These are phyloP conservation scores for Linyphia triangularis DNA, from an alignment of 2,888 invertebrate genomes.

Conservation along the genomic window DNA sequence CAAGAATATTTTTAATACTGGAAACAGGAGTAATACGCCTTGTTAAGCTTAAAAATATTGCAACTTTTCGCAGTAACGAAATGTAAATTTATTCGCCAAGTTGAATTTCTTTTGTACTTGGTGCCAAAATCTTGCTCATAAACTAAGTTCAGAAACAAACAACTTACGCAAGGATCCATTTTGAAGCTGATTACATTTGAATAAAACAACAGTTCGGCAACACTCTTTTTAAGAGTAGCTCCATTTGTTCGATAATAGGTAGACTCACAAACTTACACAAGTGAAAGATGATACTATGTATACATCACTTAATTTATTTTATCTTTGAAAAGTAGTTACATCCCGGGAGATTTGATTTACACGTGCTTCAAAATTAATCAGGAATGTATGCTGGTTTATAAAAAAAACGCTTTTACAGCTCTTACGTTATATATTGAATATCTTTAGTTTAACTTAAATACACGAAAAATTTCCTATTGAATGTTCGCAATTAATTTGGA, in stretches of 20 bases:
- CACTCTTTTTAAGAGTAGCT: background rate
- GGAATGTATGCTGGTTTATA: background rate
- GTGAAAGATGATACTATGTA: background rate
- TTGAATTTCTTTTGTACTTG: constrained; percentile 11
- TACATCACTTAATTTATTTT: background rate
- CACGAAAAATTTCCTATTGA: background rate
- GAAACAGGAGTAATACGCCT: background rate
- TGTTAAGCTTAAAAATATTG: background rate
- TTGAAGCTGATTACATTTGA: constrained; percentile 61
- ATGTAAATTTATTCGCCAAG: constrained; percentile 39
- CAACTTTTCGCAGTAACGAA: background rate
- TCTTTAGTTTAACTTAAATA: background rate
- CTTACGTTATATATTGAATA: background rate
- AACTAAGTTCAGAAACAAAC: constrained; percentile 17
- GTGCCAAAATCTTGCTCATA: constrained; percentile 27
- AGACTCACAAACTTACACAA: background rate
- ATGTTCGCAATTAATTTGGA: background rate
- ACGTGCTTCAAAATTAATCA: background rate
- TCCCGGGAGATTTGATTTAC: background rate
- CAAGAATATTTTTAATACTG: background rate
- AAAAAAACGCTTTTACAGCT: background rate
- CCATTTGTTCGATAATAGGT: constrained; percentile 15
- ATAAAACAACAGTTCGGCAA: constrained; percentile 43
- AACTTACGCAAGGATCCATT: constrained; percentile 20
- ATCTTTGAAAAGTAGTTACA: background rate